Base-by-base conservation (phyloP, 2,797 vertebrate genomes). In the Podarcis lilfordi region DNA sequence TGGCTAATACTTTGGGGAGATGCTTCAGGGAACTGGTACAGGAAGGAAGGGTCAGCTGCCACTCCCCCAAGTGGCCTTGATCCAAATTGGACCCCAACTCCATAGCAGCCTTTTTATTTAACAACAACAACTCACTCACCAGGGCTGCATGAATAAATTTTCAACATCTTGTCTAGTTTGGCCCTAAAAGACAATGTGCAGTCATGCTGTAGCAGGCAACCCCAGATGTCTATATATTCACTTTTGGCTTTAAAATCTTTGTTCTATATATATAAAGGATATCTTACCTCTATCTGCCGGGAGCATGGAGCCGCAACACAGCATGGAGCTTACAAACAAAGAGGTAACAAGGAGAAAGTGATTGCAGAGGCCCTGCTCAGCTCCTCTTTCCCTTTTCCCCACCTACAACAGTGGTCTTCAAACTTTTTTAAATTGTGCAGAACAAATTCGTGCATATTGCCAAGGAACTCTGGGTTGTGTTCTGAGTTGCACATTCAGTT, bases 211-310 rank as follows among this genome's bases (percentile, higher is more conserved):
- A 37, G 25, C 59, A 80, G 69, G 61, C 40, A 76, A 81, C 50
- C 88, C 80, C 82, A 83, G 50, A 69, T 83, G 75, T 69, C 75
- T 87, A 25, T 72, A 64, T 91, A 71, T 91, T 77, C 80, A 72
- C 87, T 88, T 66, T 92, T 85, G 89, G 88, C 95, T 88, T 96
- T 83, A 92, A 92, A 90, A 91, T 93, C 93, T 98, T 97, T 97
- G 93, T 98, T 97, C 96, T 96, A 90, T 96, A 95, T 64, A 64
- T 94, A 94, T 95, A 92, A 98, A 98, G 98, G 98, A 96, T 98
- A 96, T 98, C 98, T 96, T 98, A 97, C 97, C 93, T 97, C 96
- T 98, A 98, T 96, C 95, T 91, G 94, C 98, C 98, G 1, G 95
- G 96, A 96, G 95, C 93, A 94, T 98, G 98, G 98, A 97, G 80